Evolutionary conservation across 1,140 invertebrate species (phyloP).

Genomic region (Eulimnadia texana): DNA sequence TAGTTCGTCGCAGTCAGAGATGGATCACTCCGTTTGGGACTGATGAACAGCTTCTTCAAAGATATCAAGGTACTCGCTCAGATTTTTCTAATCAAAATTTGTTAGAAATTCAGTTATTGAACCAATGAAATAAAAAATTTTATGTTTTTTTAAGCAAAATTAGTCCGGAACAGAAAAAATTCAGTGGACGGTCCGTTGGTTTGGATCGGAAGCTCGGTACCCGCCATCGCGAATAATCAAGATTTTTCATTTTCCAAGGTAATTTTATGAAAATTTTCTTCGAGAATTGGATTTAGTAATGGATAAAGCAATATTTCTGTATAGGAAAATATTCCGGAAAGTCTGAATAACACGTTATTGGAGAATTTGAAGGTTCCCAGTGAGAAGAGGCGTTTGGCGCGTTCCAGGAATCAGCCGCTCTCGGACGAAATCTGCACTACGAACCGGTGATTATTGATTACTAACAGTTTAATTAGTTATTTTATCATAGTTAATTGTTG

Average conservation of each 20-base stretch:
- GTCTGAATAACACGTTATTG: neutral
- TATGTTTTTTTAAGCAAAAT: neutral
- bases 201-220: neutral
- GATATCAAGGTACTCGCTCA: too few species aligned
- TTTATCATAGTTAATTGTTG: neutral
- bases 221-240: too few species aligned
- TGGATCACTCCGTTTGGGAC: too few species aligned
- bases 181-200: neutral
- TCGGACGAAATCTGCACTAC: constrained; percentile 14
- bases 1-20: too few species aligned
- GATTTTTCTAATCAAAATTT: too few species aligned
- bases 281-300: too few species aligned
- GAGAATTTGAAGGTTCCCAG: neutral
- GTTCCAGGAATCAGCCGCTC: constrained; percentile 7
- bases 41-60: too few species aligned
- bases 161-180: neutral
- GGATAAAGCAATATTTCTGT: too few species aligned
- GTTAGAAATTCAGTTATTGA: too few species aligned
- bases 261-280: too few species aligned
- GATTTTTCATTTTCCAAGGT: too few species aligned
- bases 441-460: neutral
- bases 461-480: neutral
- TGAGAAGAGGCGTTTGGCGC: neutral
- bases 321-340: neutral
- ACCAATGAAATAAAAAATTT: too few species aligned